A percentile compares a stretch with the other conserved stretches of the same genome.
These are phyloP conservation scores for Rhea americana DNA, from an alignment of 2,113 vertebrate genomes.

Conservation along the genomic window DNA sequence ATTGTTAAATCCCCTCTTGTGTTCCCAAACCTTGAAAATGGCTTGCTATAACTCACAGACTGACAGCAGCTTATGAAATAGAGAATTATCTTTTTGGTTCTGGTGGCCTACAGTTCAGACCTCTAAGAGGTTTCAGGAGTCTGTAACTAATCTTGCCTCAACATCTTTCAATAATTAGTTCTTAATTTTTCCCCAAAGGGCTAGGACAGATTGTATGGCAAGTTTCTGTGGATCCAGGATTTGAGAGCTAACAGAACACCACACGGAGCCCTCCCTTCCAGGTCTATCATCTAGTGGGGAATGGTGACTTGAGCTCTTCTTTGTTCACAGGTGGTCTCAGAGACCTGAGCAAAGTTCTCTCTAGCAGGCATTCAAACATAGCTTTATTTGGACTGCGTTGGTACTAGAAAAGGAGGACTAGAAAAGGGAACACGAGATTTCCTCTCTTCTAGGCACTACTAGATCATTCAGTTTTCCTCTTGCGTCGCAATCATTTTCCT, in stretches of 20 bases:
- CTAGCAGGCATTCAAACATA: background rate
- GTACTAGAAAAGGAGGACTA: background rate
- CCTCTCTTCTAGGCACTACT: background rate
- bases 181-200: background rate
- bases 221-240: background rate
- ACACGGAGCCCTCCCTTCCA: background rate
- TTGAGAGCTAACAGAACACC: background rate
- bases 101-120: background rate
- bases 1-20: background rate
- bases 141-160: background rate
- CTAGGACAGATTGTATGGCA: background rate
- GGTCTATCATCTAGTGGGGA: background rate
- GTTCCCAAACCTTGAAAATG: background rate
- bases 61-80: background rate
- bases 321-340: background rate
- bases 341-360: background rate
- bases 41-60: background rate
- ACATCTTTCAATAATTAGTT: background rate
- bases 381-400: background rate
- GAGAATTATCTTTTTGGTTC: background rate
- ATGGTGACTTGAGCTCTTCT: background rate
- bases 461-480: background rate
- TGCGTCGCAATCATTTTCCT: background rate
- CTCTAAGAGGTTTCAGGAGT: background rate
- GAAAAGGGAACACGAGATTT: background rate